Evolutionary conservation across 2,797 vertebrate species (phyloP).

Genomic region (Scolopax rusticola): DNA sequence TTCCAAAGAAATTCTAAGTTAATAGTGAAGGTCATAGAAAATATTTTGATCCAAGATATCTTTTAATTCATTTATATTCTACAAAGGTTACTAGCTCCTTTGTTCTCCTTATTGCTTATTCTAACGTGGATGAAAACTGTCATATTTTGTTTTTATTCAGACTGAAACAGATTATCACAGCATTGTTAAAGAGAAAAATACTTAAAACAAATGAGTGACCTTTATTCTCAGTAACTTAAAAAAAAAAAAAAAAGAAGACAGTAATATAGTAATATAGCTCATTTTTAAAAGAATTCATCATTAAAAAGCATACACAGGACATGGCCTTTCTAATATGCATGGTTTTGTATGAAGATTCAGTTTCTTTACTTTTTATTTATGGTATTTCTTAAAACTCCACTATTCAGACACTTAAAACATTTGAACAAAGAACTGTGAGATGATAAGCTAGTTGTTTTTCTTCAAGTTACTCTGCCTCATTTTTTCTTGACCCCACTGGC

Average conservation of each 20-base stretch:
- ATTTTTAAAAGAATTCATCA: neutral
- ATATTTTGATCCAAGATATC: neutral
- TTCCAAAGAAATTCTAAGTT: neutral
- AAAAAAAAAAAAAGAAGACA: neutral
- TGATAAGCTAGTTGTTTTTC: neutral
- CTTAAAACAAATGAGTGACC: neutral
- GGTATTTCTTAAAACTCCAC: neutral
- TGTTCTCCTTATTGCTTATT: slow-evolving; percentile 1
- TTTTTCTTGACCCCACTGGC: neutral
- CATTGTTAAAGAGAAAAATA: neutral
- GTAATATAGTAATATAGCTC: neutral
- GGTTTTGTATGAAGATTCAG: neutral
- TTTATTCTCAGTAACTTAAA: neutral
- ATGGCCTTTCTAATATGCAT: neutral
- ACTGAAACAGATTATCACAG: neutral
- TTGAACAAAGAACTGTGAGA: neutral
- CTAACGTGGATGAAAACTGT: neutral
- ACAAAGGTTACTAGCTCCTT: neutral
- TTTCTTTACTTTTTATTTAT: neutral
- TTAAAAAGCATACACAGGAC: neutral
- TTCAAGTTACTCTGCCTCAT: neutral
- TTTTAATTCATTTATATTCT: slow-evolving; percentile 13
- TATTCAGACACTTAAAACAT: neutral
- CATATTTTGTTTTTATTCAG: neutral
- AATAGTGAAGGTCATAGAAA: neutral